Evolutionary conservation across 1,140 invertebrate genomes (phyloP), one percentile per base, ranked within the genome.

Genomic region (Sarcophaga bullata): DNA sequence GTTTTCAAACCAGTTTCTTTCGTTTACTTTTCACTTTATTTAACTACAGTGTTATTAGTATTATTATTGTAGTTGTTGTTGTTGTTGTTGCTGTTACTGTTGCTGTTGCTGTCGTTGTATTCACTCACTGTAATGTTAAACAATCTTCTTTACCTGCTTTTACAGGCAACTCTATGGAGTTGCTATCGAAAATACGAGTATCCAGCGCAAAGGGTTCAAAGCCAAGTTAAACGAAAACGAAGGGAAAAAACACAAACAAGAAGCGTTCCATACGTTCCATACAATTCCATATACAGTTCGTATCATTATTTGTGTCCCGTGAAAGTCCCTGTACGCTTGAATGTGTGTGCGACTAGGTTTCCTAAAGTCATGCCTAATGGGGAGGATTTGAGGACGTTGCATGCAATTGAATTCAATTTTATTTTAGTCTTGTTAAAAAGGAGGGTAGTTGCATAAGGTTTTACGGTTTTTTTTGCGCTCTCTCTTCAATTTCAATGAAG

Each of bases 71-170:
- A n/a, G n/a, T n/a, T n/a, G n/a, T n/a, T n/a, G n/a, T n/a, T n/a
- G n/a, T n/a, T n/a, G n/a, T n/a, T n/a, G n/a, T n/a, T n/a, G n/a
- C n/a, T n/a, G n/a, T n/a, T n/a, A n/a, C 11, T 58, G 52, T 58
- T 58, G 15, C 13, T n/a, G 54, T 58, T 58, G 10, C 7, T 58
- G 54, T 58, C 6, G 13, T 68, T 68, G 62, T 19, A 19, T n/a
- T 68, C 8, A 19, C 17, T 17, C 62, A 68, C 25, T 37, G 5
- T 15, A 19, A 68, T 25, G 5, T 68, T 68, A 25, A n/a, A 68
- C 62, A 68, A 68, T 68, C 54, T 58, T 68, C 54, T 58, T 68
- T 68, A 68, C 62, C 62, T 68, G 62, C 62, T n/a, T 19, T 25
- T 7, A 68, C 62, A 25, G 13, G 13, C n/a, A n/a, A 68, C 62